Conservation (phyloP, 2,113 vertebrate species). For the Pterophyllum scalare region DNA sequence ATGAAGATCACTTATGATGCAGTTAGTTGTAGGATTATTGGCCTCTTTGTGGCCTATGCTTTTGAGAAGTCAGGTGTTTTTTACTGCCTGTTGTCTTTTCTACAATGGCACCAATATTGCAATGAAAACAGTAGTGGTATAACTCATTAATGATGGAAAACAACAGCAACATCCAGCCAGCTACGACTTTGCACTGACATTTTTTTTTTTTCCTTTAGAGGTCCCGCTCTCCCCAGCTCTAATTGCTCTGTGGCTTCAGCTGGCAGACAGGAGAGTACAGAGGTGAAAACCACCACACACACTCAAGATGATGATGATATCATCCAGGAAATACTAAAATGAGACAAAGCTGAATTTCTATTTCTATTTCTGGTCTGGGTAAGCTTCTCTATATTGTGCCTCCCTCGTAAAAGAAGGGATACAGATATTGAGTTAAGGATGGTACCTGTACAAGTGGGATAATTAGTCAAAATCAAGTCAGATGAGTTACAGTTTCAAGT, state of each 20-base stretch:
- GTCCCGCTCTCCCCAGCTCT: background rate
- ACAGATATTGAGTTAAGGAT: background rate
- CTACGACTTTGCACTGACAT: background rate
- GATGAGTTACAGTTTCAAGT: too few species aligned
- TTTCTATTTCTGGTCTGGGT: background rate
- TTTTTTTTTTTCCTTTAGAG: background rate
- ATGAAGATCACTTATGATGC: background rate
- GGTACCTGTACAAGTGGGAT: background rate
- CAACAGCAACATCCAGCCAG: background rate
- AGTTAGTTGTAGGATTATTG: background rate
- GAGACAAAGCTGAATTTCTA: background rate
- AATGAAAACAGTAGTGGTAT: background rate
- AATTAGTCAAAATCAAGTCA: background rate
- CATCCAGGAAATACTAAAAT: background rate
- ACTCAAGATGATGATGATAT: background rate
- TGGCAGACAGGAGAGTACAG: background rate
- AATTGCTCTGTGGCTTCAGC: slow-evolving; percentile 2
- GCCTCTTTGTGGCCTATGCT: background rate
- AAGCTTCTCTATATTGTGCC: background rate
- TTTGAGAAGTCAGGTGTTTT: background rate
- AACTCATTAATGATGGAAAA: slow-evolving; percentile 12
- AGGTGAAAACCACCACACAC: background rate
- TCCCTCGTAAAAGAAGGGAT: background rate
- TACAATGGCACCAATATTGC: background rate
- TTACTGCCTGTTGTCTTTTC: background rate